Percentiles rank a stretch among this genome's conserved stretches.
Evolutionary conservation across 1,140 invertebrate species (phyloP).

Genomic region (Bombus impatiens): DNA sequence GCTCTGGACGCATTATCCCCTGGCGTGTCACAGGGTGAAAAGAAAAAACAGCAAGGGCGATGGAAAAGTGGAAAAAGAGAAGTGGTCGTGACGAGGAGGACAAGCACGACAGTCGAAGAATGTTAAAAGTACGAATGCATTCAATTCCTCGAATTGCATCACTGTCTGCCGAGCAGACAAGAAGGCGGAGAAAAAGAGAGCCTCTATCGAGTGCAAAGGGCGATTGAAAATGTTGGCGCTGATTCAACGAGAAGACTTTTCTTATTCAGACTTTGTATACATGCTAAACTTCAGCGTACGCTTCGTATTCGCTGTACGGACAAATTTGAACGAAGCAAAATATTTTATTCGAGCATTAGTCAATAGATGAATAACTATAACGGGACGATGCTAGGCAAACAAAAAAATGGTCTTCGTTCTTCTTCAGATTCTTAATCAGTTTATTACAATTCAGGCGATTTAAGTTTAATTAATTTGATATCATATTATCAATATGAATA

Average conservation of each 20-base stretch:
- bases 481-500: too few species aligned
- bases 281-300: constrained; percentile 68
- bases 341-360: neutral
- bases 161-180: constrained; percentile 57
- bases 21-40: too few species aligned
- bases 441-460: too few species aligned
- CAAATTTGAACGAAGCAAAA: constrained; percentile 60
- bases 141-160: constrained; percentile 73
- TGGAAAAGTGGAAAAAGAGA: constrained; percentile 48
- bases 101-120: constrained; percentile 58
- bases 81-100: constrained; percentile 64
- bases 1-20: neutral
- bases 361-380: neutral
- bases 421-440: too few species aligned
- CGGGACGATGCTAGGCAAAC: too few species aligned
- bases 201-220: constrained; percentile 71
- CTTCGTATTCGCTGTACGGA: constrained; percentile 65
- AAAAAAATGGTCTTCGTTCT: too few species aligned
- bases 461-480: too few species aligned
- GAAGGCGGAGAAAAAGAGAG: constrained; percentile 42
- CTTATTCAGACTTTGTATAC: constrained; percentile 73
- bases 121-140: constrained; percentile 72
- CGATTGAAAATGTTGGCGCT: constrained; percentile 78
- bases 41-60: neutral
- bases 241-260: constrained; percentile 71